Evolutionary conservation across 2,888 invertebrate species (phyloP), one percentile per base, ranked within the genome.

Genomic region (Ectemnius cavifrons): DNA sequence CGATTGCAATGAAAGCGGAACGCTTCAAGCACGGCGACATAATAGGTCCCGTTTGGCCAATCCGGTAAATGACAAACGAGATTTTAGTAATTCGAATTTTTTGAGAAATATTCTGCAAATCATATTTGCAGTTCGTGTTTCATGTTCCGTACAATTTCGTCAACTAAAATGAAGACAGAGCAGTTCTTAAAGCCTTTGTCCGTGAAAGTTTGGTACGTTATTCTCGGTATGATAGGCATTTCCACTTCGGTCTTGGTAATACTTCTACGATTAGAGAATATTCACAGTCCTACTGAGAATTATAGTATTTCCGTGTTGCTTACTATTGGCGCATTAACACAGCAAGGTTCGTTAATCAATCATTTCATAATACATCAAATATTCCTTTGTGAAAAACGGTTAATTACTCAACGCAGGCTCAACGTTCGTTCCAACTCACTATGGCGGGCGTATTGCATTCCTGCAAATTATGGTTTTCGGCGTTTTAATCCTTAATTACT

Each of bases 401-500:
- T 37, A 37, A 37, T 37, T 37, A 8, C 8, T 37, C 37, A 37
- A 37, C 6, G 11, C 28, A 89, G 89, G 88, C 18, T 85, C 89
- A 3, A 71, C 83, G 2, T 82, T 86, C 27, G 75, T 85, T 46
- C 88, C 89, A 16, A 69, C 73, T 0, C 83, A 75, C 67, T 64
- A 77, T 11, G 83, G 88, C 3, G 84, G 86, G 18, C 87, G 88
- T 0, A 83, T 89, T n/a, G 89, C 85, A 4, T 83, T 88, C 45
- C 66, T 89, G 5, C 84, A 84, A 56, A 78, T 87, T 0, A 77
- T 89, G 67, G 28, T 87, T 1, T 89, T 88, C 61, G 84, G 88
- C 28, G 67, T 87, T 6, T 68, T 90, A n/a, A 80, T 89, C 0
- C 78, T 85, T 11, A 89, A 89, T 75, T 90, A 88, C 68, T 90